phyloP scores from a whole-genome alignment of 1,140 invertebrate genomes.

The Tenebrio molitor region DNA sequence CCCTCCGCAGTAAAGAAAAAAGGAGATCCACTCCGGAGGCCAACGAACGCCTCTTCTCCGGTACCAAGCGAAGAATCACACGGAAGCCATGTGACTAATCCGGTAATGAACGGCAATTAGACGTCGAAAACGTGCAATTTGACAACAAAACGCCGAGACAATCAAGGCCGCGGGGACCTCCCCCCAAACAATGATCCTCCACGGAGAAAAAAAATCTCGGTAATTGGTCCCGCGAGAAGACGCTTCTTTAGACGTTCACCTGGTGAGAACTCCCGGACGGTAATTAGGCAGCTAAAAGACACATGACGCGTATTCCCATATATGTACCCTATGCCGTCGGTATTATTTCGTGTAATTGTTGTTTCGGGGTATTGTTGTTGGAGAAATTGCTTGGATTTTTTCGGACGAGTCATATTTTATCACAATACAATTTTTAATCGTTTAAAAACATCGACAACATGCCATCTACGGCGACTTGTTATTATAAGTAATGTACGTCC shows the following conservation, averaged over 20 bases:
- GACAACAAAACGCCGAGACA: conserved; percentile 5
- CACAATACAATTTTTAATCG: conserved; percentile 31
- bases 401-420: conserved; percentile 19
- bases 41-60: too few relatives aligned
- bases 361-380: conserved; percentile 30
- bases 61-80: conserved; percentile 12
- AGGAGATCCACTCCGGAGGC: background rate
- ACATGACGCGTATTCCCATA: conserved; percentile 38
- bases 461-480: conserved; percentile 5
- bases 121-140: too few relatives aligned
- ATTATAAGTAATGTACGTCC: conserved; percentile 9
- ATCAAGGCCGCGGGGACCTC: conserved; percentile 12
- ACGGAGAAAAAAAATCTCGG: background rate
- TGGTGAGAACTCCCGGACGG: background rate
- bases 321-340: conserved; percentile 30
- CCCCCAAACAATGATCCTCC: background rate
- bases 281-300: conserved; percentile 29
- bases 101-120: conserved; percentile 4
- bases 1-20: conserved; percentile 1
- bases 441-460: conserved; percentile 32
- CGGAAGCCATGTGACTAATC: conserved; percentile 24
- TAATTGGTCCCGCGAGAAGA: conserved; percentile 1
- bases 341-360: conserved; percentile 16
- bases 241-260: background rate
- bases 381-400: conserved; percentile 36